Percentiles rank a stretch among this genome's conserved stretches.
phyloP scores from a whole-genome alignment of 1,140 invertebrate genomes.

The Eupeodes corollae region DNA sequence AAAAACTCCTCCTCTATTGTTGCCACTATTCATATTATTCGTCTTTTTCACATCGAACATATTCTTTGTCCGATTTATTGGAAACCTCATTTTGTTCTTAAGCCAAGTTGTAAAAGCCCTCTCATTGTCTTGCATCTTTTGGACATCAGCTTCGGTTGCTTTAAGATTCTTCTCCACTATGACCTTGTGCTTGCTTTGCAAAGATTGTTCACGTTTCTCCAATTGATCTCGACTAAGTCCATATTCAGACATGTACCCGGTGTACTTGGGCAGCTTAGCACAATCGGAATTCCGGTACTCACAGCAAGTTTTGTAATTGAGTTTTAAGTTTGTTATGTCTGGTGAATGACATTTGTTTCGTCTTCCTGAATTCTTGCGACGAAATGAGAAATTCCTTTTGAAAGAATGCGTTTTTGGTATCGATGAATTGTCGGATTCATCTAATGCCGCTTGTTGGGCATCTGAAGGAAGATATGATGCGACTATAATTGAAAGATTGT shows the following conservation, averaged over 20 bases:
- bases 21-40: not conserved
- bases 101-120: slow-evolving; percentile 35
- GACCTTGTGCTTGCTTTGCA: slow-evolving; percentile 18
- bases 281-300: slow-evolving; percentile 27
- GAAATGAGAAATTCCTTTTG: slow-evolving; percentile 24
- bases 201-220: slow-evolving; percentile 21
- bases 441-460: slow-evolving; percentile 10
- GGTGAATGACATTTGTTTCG: too few species aligned
- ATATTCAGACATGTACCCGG: slow-evolving; percentile 34
- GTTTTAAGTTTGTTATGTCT: slow-evolving; percentile 16
- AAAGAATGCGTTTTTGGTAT: slow-evolving; percentile 19
- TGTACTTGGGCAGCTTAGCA: slow-evolving; percentile 30
- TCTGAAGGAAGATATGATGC: slow-evolving; percentile 29
- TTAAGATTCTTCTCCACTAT: slow-evolving; percentile 23
- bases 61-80: slow-evolving; percentile 33
- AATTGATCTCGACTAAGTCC: slow-evolving; percentile 29
- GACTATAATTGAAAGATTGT: slow-evolving; percentile 31
- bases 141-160: slow-evolving; percentile 25
- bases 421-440: slow-evolving; percentile 6
- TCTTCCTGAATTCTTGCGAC: slow-evolving; percentile 7
- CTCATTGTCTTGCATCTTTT: slow-evolving; percentile 35
- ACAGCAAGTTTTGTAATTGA: slow-evolving; percentile 34
- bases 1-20: not conserved
- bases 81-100: slow-evolving; percentile 35
- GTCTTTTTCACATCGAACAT: slow-evolving; percentile 29